Evolutionary conservation across 1,140 invertebrate genomes (phyloP), one percentile per base, ranked within the genome.

Genomic region (Hirudo medicinalis): DNA sequence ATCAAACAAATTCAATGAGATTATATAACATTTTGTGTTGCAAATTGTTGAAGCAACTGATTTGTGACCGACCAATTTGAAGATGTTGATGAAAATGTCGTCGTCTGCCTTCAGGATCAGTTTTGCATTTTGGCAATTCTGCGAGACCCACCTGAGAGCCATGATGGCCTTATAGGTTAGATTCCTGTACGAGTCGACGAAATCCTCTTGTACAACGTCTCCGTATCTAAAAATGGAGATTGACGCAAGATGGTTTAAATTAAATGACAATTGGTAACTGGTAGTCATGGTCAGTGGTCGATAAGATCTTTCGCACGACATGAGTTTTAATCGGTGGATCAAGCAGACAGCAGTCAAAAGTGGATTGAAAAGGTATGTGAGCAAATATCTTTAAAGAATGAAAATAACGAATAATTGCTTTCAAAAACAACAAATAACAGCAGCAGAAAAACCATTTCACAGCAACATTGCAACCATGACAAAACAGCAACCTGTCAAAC

Each of bases 121-220:
- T 70, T 49, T 74, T 0, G 88, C 88, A 75, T 85, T 82, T 74
- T 75, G 73, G 78, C 82, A 87, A 80, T 87, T 85, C 77, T 87
- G 86, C 9, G 86, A 84, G 60, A 87, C 85, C 88, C 90, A 93
- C 79, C 90, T 90, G n/a, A 92, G 84, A 0, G 86, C 87, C 86
- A 90, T 89, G 11, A 89, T 87, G 80, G 53, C 70, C 80, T 93
- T 93, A 77, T 91, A 91, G 0, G 90, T 91, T 80, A 93, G 85
- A 81, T 92, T 93, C 73, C 87, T 85, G 78, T 92, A 93, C 53
- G 84, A 84, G 82, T 92, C 91, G 11, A 84, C 71, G 79, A 91
- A 92, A 75, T 86, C 87, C 43, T 89, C 90, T 82, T 91, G 89
- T 32, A 92, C 85, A 70, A 92, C 84, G 78, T 93, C 91, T 22